Evolutionary conservation across 2,113 vertebrate species (phyloP).

Genomic region (Ophthalmolycus amberensis): DNA sequence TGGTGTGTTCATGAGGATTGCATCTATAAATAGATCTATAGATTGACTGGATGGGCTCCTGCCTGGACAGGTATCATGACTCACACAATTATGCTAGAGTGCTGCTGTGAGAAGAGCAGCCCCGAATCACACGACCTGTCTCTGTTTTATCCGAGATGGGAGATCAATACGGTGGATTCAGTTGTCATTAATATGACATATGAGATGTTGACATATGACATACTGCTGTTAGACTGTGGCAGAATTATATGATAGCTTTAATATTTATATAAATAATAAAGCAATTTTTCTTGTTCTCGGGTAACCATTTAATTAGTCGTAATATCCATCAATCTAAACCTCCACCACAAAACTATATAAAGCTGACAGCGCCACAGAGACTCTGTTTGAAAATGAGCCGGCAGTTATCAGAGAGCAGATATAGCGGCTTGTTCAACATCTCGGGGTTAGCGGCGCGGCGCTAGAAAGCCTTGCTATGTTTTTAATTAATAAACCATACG

Average conservation of each 20-base stretch:
- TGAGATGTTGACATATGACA: not conserved
- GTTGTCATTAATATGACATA: not conserved
- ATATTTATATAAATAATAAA: not conserved
- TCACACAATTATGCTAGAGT: slow-evolving; percentile 33
- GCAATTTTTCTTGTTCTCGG: not conserved
- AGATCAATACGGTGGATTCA: slow-evolving; percentile 39
- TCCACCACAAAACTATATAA: not conserved
- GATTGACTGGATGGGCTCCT: slow-evolving; percentile 17
- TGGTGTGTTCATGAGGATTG: slow-evolving; percentile 2
- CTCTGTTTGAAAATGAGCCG: not conserved
- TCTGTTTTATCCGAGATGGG: slow-evolving; percentile 15
- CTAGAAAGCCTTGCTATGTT: slow-evolving; percentile 13
- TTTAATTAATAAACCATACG: slow-evolving; percentile 61
- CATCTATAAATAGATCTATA: slow-evolving; percentile 29
- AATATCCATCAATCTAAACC: slow-evolving; percentile 8
- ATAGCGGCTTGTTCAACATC: slow-evolving; percentile 18
- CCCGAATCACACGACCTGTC: slow-evolving; percentile 14
- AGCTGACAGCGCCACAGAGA: slow-evolving; percentile 7
- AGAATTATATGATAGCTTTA: not conserved
- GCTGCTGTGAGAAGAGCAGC: slow-evolving; percentile 7
- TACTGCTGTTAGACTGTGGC: not conserved
- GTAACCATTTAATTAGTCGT: slow-evolving; percentile 5
- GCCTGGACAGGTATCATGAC: slow-evolving; percentile 25
- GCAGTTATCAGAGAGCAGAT: slow-evolving; percentile 19
- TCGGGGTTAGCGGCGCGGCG: too few species aligned